Conservation (phyloP, 53 echinoderm and acorn worm genomes). For the Henricia sp. region DNA sequence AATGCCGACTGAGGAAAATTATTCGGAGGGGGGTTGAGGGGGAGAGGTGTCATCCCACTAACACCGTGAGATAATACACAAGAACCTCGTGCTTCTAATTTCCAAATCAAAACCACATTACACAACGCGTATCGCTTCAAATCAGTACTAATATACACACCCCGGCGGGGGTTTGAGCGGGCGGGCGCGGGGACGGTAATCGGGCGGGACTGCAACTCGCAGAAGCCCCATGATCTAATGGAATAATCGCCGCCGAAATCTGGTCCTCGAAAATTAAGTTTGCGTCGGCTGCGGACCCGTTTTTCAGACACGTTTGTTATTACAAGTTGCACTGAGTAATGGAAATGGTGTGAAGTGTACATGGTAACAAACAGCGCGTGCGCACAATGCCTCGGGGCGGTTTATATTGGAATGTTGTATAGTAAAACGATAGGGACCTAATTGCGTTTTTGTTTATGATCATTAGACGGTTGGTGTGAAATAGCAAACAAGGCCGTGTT, state of each 20-base stretch:
- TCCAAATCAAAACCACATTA: slow-evolving; percentile 54
- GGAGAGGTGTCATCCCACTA: too few relatives aligned
- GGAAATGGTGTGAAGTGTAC: slow-evolving; percentile 39
- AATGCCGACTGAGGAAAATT: too few relatives aligned
- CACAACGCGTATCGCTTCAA: slow-evolving; percentile 52
- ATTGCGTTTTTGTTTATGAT: too few relatives aligned
- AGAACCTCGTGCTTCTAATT: slow-evolving; percentile 34
- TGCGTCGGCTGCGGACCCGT: slow-evolving; percentile 34
- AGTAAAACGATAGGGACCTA: too few relatives aligned
- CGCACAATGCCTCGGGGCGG: slow-evolving; percentile 41
- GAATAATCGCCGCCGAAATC: slow-evolving; percentile 31
- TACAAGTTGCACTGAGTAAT: slow-evolving; percentile 60
- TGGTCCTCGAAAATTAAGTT: slow-evolving; percentile 44
- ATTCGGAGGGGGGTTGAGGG: too few relatives aligned
- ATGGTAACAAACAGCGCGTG: slow-evolving; percentile 30
- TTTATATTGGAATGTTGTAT: too few relatives aligned
- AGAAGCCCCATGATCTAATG: slow-evolving; percentile 4
- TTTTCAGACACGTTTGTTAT: slow-evolving; percentile 37
- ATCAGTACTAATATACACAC: slow-evolving; percentile 13
- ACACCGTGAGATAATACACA: slow-evolving; percentile 8
- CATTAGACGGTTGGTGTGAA: too few relatives aligned
- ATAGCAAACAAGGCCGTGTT: too few relatives aligned
- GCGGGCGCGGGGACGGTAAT: not conserved
- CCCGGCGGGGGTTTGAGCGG: slow-evolving; percentile 17
- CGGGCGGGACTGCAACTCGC: not conserved